Evolutionary conservation across 2,888 invertebrate genomes (phyloP).

Genomic region (Pammene aurita): DNA sequence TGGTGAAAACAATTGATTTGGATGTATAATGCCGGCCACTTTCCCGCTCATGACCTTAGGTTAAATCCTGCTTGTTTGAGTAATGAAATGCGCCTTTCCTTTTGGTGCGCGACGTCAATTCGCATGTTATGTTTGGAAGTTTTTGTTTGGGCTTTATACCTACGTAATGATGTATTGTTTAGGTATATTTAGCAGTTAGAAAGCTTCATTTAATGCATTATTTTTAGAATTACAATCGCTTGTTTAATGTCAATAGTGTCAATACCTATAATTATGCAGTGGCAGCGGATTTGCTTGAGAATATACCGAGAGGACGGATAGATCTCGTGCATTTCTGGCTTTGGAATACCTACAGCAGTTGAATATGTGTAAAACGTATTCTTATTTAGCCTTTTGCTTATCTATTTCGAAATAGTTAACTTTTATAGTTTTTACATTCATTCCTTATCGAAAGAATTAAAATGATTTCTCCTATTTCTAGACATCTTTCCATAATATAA

Average conservation of each 20-base stretch:
- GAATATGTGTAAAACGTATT: too few relatives aligned
- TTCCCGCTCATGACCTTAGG: slow-evolving; percentile 41
- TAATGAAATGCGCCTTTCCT: slow-evolving; percentile 22
- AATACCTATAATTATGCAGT: too few relatives aligned
- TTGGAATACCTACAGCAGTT: too few relatives aligned
- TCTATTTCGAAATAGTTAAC: background rate
- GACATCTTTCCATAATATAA: background rate
- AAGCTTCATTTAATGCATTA: background rate
- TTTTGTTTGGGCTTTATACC: background rate
- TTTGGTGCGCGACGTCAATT: slow-evolving; percentile 17
- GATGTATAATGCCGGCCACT: slow-evolving; percentile 47
- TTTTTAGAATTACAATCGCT: background rate
- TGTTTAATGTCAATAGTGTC: background rate
- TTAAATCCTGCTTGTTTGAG: slow-evolving; percentile 32
- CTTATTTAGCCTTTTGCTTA: background rate
- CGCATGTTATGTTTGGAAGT: slow-evolving; percentile 16
- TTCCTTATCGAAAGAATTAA: background rate
- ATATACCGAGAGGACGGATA: too few relatives aligned
- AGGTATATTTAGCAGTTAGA: background rate
- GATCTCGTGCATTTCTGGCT: too few relatives aligned
- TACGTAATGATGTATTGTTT: background rate
- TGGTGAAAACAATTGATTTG: slow-evolving; percentile 73
- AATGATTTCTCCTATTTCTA: background rate
- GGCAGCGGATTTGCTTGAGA: too few relatives aligned
- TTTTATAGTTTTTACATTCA: background rate